Evolutionary conservation across 2,113 vertebrate genomes (phyloP), one percentile per base, ranked within the genome.

Genomic region (Ursus arctos): DNA sequence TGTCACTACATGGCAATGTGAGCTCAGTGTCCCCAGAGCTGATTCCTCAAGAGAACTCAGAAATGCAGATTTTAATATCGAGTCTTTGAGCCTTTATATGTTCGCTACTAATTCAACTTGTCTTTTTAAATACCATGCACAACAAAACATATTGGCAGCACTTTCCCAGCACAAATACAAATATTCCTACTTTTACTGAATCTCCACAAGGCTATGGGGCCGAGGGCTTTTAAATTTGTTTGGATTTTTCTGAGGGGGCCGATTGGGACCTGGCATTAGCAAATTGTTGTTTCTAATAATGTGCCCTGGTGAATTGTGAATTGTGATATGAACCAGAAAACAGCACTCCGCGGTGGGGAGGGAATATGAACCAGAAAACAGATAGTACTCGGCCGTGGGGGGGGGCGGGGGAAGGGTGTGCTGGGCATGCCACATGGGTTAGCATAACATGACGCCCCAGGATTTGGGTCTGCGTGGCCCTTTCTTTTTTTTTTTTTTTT

Each of bases 381-480:
- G 33, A 26, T 1, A 16, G 49, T 40, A 26, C 9, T 40, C 6
- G 12, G 24, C 14, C 24, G 18, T 13, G 14, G 5, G 15, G 69
- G 11, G 33, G 0, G 33, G 65, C 1, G 7, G 33, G 67, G 33
- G 51, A 36, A 15, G 14, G 53, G 53, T 3, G 15, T 21, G n/a
- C 74, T 31, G 26, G 14, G n/a, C 43, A 14, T 26, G 9, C 14
- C 16, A 2, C 13, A 14, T 1, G 2, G 26, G 33, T 7, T 19
- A 51, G 53, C 12, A 1, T 74, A 28, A 22, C 0, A 9, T 0
- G 9, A 14, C 1, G 1, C 28, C 15, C 16, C 51, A 24, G 61
- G 3, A 15, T 24, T 80, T 16, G 40, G 21, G 47, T 49, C 59
- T 31, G n/a, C 31, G 4, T 2, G 6, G 31, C 51, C 51, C 49